Evolutionary conservation across 2,797 vertebrate genomes (phyloP).

Genomic region (Ibycter americanus): DNA sequence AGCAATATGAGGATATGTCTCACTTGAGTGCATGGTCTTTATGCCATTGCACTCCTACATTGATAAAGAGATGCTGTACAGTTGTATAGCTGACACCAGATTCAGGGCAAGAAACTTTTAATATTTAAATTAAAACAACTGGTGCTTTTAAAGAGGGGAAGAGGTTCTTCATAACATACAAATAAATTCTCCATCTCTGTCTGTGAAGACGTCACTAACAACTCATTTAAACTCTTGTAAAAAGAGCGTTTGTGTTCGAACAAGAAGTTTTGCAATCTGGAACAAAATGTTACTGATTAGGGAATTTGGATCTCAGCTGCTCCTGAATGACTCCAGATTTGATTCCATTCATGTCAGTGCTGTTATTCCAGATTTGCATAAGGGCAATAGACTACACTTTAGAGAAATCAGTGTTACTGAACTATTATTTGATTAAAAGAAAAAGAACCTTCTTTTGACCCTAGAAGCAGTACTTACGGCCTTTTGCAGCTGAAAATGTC

Average conservation of each 20-base stretch:
- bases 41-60: background rate
- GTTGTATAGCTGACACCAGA: background rate
- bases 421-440: background rate
- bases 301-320: conserved; percentile 29
- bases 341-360: background rate
- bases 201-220: conserved; percentile 40
- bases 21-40: background rate
- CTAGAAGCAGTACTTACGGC: conserved; percentile 12
- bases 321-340: conserved; percentile 62
- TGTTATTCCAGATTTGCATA: background rate
- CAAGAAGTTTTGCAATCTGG: conserved; percentile 19
- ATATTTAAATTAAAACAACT: conserved; percentile 43
- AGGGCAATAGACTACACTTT: background rate
- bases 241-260: conserved; percentile 17
- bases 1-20: background rate
- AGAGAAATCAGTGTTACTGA: background rate
- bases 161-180: conserved; percentile 45
- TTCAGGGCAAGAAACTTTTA: background rate
- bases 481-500: background rate
- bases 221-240: conserved; percentile 38
- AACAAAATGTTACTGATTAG: conserved; percentile 30
- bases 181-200: conserved; percentile 8
- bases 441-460: background rate
- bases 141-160: background rate
- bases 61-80: background rate